Conservation (phyloP, 92 coral and sea anemone genomes). For the Plumapathes pennacea region DNA sequence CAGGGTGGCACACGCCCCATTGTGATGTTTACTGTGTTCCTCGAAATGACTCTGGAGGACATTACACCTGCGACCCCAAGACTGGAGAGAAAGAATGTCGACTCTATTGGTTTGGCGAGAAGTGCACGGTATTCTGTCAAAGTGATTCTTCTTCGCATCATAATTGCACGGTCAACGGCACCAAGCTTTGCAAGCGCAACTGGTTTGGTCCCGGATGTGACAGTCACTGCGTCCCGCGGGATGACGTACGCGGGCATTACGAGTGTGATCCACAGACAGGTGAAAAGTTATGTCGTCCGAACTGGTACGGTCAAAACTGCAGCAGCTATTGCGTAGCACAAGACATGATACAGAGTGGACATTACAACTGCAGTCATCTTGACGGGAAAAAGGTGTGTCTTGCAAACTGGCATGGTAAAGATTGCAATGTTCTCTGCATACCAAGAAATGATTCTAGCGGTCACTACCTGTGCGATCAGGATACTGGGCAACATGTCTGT, state of each 20-base stretch:
- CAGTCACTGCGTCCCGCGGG: slow-evolving; percentile 30
- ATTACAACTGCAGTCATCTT: slow-evolving; percentile 47
- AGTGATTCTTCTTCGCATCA: slow-evolving; percentile 59
- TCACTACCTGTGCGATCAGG: slow-evolving; percentile 41
- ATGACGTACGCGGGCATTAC: slow-evolving; percentile 41
- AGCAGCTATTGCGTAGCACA: slow-evolving; percentile 45
- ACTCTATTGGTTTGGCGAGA: slow-evolving; percentile 73
- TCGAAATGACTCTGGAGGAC: slow-evolving; percentile 41
- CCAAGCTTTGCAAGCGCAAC: slow-evolving; percentile 50
- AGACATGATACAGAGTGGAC: slow-evolving; percentile 15
- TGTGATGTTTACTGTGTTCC: slow-evolving; percentile 52
- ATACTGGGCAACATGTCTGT: slow-evolving; percentile 51
- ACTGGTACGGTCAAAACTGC: slow-evolving; percentile 77
- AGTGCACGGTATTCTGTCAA: slow-evolving; percentile 58
- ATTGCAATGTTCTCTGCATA: slow-evolving; percentile 44
- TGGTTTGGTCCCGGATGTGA: slow-evolving; percentile 75
- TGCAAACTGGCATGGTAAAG: slow-evolving; percentile 51
- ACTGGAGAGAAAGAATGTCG: slow-evolving; percentile 68
- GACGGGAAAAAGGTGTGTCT: slow-evolving; percentile 50
- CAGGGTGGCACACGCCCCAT: slow-evolving; percentile 59
- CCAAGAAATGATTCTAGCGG: slow-evolving; percentile 38
- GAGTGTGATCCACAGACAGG: slow-evolving; percentile 52
- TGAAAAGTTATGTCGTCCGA: slow-evolving; percentile 40
- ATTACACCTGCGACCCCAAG: slow-evolving; percentile 41
- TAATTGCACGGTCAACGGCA: slow-evolving; percentile 54